Evolutionary conservation across 2,797 vertebrate species (phyloP).

Genomic region (Ptychadena robeensis): DNA sequence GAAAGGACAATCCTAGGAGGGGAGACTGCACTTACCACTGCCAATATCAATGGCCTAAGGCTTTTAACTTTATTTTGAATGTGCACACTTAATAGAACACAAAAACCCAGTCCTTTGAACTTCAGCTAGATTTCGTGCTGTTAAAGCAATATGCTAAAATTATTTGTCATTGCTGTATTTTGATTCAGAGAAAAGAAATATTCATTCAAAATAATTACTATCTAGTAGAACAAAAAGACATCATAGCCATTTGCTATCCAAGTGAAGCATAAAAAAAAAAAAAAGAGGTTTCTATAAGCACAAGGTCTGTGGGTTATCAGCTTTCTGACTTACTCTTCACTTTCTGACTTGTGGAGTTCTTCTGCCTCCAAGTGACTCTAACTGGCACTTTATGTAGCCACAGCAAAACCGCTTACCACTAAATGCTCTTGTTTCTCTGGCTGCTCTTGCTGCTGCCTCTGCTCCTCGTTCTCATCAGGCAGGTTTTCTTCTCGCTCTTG

Average conservation of each 20-base stretch:
- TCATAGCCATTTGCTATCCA: conserved; percentile 52
- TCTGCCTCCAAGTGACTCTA: conserved; percentile 58
- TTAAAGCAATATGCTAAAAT: neutral
- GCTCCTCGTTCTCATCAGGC: conserved; percentile 76
- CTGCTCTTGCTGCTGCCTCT: conserved; percentile 69
- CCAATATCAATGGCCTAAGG: too few relatives aligned
- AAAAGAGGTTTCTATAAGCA: conserved; percentile 36
- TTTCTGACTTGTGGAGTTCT: conserved; percentile 50
- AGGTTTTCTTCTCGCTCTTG: conserved; percentile 82
- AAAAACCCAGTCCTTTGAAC: neutral
- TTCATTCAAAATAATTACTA: conserved; percentile 49
- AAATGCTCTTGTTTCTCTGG: conserved; percentile 85
- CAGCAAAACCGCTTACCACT: conserved; percentile 78
- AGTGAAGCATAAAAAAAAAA: conserved; percentile 53
- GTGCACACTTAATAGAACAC: conserved; percentile 3
- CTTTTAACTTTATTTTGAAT: neutral
- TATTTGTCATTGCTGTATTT: conserved; percentile 27
- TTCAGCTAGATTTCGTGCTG: neutral
- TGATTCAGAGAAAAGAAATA: conserved; percentile 37
- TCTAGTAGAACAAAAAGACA: conserved; percentile 15
- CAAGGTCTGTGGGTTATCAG: conserved; percentile 23
- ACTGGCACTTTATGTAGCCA: conserved; percentile 40
- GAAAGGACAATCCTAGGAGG: too few relatives aligned
- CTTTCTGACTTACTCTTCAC: neutral
- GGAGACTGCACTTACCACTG: too few relatives aligned